Evolutionary conservation across 2,888 invertebrate species (phyloP).

Genomic region (Aspidapion aeneum): DNA sequence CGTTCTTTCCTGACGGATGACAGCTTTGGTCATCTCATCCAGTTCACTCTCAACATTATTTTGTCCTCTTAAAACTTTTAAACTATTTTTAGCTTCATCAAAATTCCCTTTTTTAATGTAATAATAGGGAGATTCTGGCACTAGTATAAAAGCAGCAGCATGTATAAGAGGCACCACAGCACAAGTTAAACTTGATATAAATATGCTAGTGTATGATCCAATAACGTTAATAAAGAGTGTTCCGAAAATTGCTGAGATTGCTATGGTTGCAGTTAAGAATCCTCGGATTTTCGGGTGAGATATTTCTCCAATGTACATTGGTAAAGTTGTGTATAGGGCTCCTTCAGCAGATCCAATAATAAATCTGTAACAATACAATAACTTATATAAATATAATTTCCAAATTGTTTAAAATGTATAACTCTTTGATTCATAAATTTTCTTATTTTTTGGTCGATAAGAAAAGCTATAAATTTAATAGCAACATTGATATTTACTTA

Average conservation of each 20-base stretch:
- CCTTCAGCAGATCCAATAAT: constrained; percentile 53
- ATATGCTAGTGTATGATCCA: constrained; percentile 57
- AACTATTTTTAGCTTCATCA: constrained; percentile 50
- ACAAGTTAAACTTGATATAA: constrained; percentile 54
- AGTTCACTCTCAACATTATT: constrained; percentile 51
- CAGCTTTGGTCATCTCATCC: constrained; percentile 38
- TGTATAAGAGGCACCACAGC: constrained; percentile 57
- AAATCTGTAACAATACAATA: no score
- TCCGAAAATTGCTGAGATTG: constrained; percentile 51
- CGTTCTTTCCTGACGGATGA: constrained; percentile 45
- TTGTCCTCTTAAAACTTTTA: constrained; percentile 58
- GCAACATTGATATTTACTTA: not conserved
- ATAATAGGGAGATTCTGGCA: constrained; percentile 65
- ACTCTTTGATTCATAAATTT: no score
- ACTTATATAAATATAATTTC: no score
- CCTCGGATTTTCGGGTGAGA: constrained; percentile 56
- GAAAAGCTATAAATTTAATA: not conserved
- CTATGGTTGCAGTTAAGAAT: constrained; percentile 58
- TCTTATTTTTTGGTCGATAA: no score
- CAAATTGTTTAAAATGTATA: no score
- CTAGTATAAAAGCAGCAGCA: constrained; percentile 55
- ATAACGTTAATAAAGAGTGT: constrained; percentile 60
- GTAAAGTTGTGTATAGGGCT: constrained; percentile 46
- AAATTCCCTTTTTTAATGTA: constrained; percentile 46
- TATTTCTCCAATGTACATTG: constrained; percentile 59